Percentiles rank a stretch among this genome's conserved stretches.
These are phyloP conservation scores for Malurus cyaneus DNA, from an alignment of 2,113 vertebrate genomes.

Conservation along the genomic window DNA sequence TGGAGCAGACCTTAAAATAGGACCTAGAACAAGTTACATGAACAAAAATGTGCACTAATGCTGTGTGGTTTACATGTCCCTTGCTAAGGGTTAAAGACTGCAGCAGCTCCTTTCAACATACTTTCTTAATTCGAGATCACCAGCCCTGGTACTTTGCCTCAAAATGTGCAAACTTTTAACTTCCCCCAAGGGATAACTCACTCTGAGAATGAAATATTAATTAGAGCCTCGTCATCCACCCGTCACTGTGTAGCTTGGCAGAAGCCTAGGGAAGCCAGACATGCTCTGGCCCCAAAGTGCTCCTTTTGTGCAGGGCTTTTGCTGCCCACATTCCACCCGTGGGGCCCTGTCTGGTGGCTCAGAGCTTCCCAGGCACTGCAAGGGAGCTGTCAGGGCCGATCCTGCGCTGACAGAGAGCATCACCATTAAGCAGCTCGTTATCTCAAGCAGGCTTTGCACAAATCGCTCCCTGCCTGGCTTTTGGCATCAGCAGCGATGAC, in stretches of 20 bases:
- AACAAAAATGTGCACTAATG: neutral
- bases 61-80: neutral
- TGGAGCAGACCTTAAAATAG: neutral
- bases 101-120: slow-evolving; percentile 28
- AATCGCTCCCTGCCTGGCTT: slow-evolving; percentile 29
- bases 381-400: slow-evolving; percentile 46
- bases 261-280: slow-evolving; percentile 18
- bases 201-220: slow-evolving; percentile 44
- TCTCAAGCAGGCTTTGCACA: slow-evolving; percentile 1
- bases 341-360: slow-evolving; percentile 30
- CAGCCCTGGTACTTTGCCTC: neutral
- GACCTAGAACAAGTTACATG: neutral
- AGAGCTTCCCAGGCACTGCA: slow-evolving; percentile 25
- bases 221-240: neutral
- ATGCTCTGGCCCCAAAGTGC: neutral
- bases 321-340: slow-evolving; percentile 37
- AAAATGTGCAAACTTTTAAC: slow-evolving; percentile 31
- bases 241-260: slow-evolving; percentile 4
- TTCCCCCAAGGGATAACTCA: slow-evolving; percentile 14
- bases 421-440: slow-evolving; percentile 45
- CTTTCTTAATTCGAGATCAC: slow-evolving; percentile 4
- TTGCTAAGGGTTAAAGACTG: neutral
- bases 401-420: neutral
- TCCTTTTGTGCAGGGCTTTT: slow-evolving; percentile 52
- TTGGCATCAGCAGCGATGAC: slow-evolving; percentile 45